Evolutionary conservation across 2,113 vertebrate genomes (phyloP).

Genomic region (Cheirogaleus medius): DNA sequence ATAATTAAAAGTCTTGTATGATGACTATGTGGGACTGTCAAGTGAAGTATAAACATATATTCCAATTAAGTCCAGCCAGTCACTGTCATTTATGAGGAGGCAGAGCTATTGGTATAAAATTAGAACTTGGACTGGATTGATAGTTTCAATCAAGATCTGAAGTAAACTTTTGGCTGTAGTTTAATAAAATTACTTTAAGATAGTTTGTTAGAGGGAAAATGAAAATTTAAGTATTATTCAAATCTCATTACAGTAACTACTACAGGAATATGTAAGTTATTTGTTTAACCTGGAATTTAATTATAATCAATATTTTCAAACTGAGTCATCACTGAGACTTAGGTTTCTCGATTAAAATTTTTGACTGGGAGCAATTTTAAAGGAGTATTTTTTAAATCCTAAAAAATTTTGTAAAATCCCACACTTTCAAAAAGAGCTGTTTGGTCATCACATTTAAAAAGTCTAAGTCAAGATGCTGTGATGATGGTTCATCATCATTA

Average conservation of each 20-base stretch:
- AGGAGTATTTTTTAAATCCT: neutral
- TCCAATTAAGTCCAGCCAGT: neutral
- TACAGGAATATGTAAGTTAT: neutral
- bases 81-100: neutral
- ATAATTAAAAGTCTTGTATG: constrained; percentile 33
- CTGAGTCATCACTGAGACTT: neutral
- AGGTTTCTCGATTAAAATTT: neutral
- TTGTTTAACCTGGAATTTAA: constrained; percentile 24
- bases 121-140: neutral
- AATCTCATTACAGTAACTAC: neutral
- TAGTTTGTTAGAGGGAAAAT: constrained; percentile 8
- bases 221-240: constrained; percentile 10
- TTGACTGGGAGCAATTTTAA: neutral
- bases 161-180: neutral
- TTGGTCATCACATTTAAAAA: neutral
- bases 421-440: neutral
- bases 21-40: neutral
- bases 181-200: constrained; percentile 17
- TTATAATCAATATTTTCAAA: constrained; percentile 31
- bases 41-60: constrained; percentile 1
- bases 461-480: neutral
- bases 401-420: neutral
- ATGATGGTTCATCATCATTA: neutral
- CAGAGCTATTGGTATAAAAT: neutral
- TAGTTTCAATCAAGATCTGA: neutral